phyloP scores from a whole-genome alignment of 2,797 vertebrate species.

The Gallinago stenura region DNA sequence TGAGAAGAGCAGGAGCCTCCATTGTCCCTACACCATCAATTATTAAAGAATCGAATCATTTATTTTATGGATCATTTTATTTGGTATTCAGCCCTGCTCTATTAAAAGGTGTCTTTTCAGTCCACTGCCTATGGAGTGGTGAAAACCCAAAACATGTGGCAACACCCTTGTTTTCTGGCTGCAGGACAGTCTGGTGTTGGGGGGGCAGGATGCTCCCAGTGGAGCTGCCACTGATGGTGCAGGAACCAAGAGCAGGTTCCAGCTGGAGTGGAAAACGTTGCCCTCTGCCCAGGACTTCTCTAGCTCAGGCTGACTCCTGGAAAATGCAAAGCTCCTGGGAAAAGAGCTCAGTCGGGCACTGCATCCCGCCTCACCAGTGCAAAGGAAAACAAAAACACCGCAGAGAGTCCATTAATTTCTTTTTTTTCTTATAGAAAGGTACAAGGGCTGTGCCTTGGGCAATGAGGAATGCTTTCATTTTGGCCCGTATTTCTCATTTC shows the following conservation, averaged over 20 bases:
- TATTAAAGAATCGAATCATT: neutral
- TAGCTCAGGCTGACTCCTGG: neutral
- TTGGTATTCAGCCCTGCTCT: neutral
- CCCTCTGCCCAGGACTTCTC: neutral
- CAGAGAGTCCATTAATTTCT: neutral
- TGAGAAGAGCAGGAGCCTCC: neutral
- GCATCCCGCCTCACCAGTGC: rapidly evolving
- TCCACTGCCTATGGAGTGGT: neutral
- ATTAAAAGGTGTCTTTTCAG: neutral
- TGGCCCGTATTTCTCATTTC: slow-evolving; percentile 10
- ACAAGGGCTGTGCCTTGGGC: neutral
- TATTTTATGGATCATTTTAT: neutral
- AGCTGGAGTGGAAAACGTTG: neutral
- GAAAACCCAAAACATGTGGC: neutral
- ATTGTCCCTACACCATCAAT: neutral
- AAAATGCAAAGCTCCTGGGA: neutral
- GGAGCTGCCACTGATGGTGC: neutral
- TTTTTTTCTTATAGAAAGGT: neutral
- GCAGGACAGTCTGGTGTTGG: neutral
- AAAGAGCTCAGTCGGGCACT: neutral
- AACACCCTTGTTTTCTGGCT: neutral
- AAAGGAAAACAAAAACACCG: neutral
- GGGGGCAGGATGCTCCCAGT: neutral
- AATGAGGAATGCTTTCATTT: neutral
- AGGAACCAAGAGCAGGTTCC: neutral